Evolutionary conservation across 30 jellyfish, hydroid and myxozoan genomes (phyloP).

Genomic region (Aurelia sp.): DNA sequence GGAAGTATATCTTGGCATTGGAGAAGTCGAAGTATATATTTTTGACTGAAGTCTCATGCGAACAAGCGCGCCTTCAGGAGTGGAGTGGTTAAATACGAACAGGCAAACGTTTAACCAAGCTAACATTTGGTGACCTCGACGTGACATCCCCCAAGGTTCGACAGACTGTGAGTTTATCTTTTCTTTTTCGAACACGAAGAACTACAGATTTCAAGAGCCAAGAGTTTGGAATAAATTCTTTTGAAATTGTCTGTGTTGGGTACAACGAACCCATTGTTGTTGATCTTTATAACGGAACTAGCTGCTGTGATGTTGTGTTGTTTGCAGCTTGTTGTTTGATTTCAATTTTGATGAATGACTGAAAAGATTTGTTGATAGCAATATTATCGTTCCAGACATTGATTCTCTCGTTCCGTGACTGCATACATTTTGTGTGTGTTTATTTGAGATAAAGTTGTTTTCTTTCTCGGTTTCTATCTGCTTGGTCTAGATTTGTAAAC

Average conservation of each 20-base stretch:
- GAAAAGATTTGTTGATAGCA: neutral
- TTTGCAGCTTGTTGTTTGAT: neutral
- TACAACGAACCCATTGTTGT: neutral
- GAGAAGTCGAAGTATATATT: no score
- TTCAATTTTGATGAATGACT: neutral
- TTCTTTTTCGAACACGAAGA: neutral
- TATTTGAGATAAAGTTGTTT: constrained; percentile 12
- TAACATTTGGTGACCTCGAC: no score
- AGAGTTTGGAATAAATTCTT: constrained; percentile 6
- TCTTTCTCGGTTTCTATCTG: neutral
- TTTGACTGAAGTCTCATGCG: no score
- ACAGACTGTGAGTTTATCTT: constrained; percentile 7
- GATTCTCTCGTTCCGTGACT: neutral
- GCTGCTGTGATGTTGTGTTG: neutral
- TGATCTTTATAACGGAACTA: neutral
- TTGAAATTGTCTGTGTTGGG: constrained; percentile 5
- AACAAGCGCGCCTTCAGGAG: no score
- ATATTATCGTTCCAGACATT: neutral
- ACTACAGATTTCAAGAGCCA: neutral
- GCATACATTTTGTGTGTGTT: neutral
- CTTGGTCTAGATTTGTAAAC: neutral
- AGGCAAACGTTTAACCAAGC: no score
- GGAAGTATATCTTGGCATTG: no score
- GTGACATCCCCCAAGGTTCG: no score
- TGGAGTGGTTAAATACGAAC: no score